Conservation (phyloP, 2,113 vertebrate species). For the Ophthalmolycus amberensis region DNA sequence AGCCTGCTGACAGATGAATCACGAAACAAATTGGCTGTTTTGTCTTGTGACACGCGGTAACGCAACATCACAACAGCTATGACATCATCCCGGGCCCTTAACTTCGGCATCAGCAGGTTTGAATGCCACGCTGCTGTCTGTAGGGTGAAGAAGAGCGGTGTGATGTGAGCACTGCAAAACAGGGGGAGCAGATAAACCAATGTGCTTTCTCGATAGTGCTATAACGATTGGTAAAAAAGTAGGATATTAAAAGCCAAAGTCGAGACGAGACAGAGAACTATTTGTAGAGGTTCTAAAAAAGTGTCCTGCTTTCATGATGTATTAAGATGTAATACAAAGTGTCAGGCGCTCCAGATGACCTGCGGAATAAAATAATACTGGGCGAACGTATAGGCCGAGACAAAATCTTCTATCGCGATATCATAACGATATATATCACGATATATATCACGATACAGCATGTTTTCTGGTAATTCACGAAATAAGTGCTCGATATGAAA, state of each 20-base stretch:
- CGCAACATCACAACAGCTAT: slow-evolving; percentile 29
- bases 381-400: neutral
- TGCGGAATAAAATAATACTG: neutral
- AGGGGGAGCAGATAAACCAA: neutral
- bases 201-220: neutral
- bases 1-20: slow-evolving; percentile 41
- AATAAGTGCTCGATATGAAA: too few relatives aligned
- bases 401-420: too few relatives aligned
- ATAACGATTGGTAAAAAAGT: neutral
- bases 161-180: neutral
- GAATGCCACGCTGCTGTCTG: neutral
- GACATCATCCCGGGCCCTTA: slow-evolving; percentile 48
- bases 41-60: slow-evolving; percentile 48
- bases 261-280: neutral
- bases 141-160: neutral
- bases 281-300: neutral
- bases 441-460: too few relatives aligned
- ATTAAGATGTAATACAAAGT: slow-evolving; percentile 3
- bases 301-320: neutral
- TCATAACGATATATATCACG: too few relatives aligned
- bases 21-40: slow-evolving; percentile 55
- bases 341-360: slow-evolving; percentile 20
- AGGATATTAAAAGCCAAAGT: neutral
- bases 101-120: slow-evolving; percentile 40
- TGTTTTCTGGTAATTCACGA: too few relatives aligned